Evolutionary conservation across 1,140 invertebrate genomes (phyloP), one percentile per base, ranked within the genome.

Genomic region (Drosophila ohnishii): DNA sequence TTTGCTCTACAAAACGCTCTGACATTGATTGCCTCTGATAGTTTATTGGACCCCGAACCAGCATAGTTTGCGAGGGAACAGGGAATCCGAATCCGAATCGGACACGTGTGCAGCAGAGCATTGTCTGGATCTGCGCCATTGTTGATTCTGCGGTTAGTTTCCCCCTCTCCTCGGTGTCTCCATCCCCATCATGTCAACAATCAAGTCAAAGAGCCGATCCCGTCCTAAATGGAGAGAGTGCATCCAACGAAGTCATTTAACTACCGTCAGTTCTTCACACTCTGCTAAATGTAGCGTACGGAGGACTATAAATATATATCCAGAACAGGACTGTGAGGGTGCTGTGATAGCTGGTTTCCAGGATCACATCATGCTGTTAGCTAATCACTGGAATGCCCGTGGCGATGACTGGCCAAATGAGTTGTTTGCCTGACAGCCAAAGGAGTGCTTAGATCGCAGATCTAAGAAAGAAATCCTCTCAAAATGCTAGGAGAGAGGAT

Each of bases 21-120:
- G 82, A 86, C 82, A 86, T 86, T 86, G 82, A 86, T 86, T 86
- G 82, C 82, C 82, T 69, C 50, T 62, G 75, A 78, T 85, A 61
- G 75, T 85, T 85, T 85, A 82, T 86, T 75, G 83, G 57, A 42
- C 61, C 61, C 40, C 40, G 39, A 9, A 53, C 37, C 55, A 66
- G 56, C 22, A 58, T 51, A 25, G 50, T 45, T 45, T 34, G 16
- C 1, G 22, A 37, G 62, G 42, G 19, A 11, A 51, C 22, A 47
- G 45, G 45, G 55, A 47, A 45, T 39, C 14, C 34, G 28, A 28
- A 39, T 51, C 30, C 14, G 35, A 66, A 35, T 62, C 50, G 81
- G 78, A 84, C 83, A 83, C 77, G 80, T 84, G 62, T 67, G 63
- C 59, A 66, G 5, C 22, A 8, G 48, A 62, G 47, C 56, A 73